phyloP scores from a whole-genome alignment of 1,140 invertebrate species.

The Chelonus insularis region DNA sequence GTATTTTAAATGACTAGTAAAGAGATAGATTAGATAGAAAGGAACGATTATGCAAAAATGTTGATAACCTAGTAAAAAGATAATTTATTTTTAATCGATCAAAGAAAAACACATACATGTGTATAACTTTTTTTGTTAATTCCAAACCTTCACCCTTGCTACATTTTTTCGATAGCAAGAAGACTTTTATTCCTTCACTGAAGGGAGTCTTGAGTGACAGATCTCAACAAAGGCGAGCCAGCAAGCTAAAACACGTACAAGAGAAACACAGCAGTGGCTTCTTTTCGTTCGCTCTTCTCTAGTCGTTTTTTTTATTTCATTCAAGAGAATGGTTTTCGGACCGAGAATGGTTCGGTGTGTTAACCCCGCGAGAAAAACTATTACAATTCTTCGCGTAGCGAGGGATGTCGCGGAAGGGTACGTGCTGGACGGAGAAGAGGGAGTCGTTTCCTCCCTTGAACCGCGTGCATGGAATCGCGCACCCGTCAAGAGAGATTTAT shows the following conservation, averaged over 20 bases:
- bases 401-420: constrained; percentile 20
- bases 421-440: constrained; percentile 24
- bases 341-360: constrained; percentile 18
- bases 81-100: too few species aligned
- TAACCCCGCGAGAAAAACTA: constrained; percentile 38
- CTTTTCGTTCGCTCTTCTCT: constrained; percentile 21
- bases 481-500: constrained; percentile 59
- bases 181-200: constrained; percentile 30
- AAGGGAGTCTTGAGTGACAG: constrained; percentile 32
- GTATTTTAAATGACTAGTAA: too few species aligned
- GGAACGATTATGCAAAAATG: too few species aligned
- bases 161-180: constrained; percentile 14
- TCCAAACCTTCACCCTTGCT: constrained; percentile 18
- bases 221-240: constrained; percentile 28
- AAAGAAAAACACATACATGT: too few species aligned
- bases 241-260: not conserved
- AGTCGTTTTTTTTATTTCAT: constrained; percentile 30
- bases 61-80: too few species aligned
- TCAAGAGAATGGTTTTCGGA: constrained; percentile 18
- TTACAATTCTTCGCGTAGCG: constrained; percentile 41
- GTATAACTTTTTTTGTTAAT: constrained; percentile 2
- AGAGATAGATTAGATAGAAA: too few species aligned
- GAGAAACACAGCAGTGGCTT: not conserved
- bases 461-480: constrained; percentile 46
- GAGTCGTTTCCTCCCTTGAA: constrained; percentile 23